Percentiles rank a stretch among this genome's conserved stretches.
phyloP scores from a whole-genome alignment of 1,140 invertebrate species.

The Amphibalanus amphitrite region DNA sequence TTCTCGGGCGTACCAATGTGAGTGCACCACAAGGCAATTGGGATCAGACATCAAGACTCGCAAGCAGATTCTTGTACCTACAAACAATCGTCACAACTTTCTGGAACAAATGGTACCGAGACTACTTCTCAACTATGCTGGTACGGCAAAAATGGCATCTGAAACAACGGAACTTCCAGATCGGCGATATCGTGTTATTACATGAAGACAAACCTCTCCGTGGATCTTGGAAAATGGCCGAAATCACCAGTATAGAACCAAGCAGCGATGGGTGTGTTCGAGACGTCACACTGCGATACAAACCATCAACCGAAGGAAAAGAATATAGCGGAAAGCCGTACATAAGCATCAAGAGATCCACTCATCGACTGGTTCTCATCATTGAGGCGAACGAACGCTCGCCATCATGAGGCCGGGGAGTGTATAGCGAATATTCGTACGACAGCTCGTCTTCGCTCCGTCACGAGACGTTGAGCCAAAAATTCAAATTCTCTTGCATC shows the following conservation, averaged over 20 bases:
- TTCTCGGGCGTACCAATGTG: background rate
- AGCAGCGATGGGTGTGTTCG: conserved; percentile 7
- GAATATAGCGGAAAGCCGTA: conserved; percentile 6
- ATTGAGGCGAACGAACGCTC: too few species aligned
- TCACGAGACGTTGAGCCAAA: too few species aligned
- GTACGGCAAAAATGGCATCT: conserved; percentile 10
- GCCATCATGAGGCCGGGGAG: too few species aligned
- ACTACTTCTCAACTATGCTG: conserved; percentile 3
- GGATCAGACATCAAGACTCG: background rate
- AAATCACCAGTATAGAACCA: conserved; percentile 1
- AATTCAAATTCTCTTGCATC: too few species aligned
- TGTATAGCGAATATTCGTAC: too few species aligned
- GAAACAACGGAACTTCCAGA: conserved; percentile 3
- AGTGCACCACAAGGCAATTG: background rate
- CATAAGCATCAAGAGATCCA: conserved; percentile 6
- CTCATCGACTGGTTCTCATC: background rate
- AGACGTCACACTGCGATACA: conserved; percentile 9
- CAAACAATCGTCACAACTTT: background rate
- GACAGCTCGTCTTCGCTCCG: too few species aligned
- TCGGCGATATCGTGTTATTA: conserved; percentile 6
- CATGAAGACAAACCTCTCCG: conserved; percentile 6
- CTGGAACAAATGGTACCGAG: conserved; percentile 8
- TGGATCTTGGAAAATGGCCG: conserved; percentile 10
- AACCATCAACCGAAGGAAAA: background rate
- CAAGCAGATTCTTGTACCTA: background rate